These are phyloP conservation scores for Tiliacea citrago DNA, from an alignment of 2,888 invertebrate genomes.

Conservation along the genomic window DNA sequence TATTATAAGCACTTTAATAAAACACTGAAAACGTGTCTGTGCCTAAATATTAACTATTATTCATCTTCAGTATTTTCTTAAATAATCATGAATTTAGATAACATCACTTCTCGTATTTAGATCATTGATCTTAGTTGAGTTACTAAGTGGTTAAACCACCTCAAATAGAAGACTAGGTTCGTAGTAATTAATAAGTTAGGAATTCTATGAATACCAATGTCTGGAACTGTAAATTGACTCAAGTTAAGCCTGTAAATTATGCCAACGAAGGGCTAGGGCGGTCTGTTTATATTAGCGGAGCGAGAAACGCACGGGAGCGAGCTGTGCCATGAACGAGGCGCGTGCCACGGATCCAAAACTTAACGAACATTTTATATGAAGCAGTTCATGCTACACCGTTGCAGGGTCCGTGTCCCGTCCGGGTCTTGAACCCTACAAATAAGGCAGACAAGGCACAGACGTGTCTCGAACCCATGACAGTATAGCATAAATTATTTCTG, in stretches of 20 bases:
- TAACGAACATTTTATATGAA: not conserved
- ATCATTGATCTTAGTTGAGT: not conserved
- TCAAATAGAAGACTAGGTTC: conserved; percentile 1
- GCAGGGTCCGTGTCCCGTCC: not conserved
- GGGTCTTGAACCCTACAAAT: not conserved
- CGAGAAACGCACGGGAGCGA: not conserved
- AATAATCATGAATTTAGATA: not conserved
- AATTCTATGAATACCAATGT: conserved; percentile 33
- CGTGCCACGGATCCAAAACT: not conserved
- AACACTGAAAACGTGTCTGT: too few relatives aligned
- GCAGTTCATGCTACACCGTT: not conserved
- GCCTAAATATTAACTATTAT: not conserved
- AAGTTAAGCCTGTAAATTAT: conserved; percentile 1
- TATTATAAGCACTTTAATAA: too few relatives aligned
- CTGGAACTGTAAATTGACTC: not conserved
- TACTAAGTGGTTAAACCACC: not conserved
- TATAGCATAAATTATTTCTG: not conserved
- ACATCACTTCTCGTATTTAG: not conserved
- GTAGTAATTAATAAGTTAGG: conserved; percentile 23
- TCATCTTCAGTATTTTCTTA: not conserved
- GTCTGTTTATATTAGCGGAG: not conserved
- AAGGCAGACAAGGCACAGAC: not conserved
- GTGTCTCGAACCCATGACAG: not conserved
- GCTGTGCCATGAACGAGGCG: not conserved
- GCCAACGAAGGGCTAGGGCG: not conserved